Base-by-base conservation (phyloP, 2,113 vertebrate species). In the Echinops telfairi region DNA sequence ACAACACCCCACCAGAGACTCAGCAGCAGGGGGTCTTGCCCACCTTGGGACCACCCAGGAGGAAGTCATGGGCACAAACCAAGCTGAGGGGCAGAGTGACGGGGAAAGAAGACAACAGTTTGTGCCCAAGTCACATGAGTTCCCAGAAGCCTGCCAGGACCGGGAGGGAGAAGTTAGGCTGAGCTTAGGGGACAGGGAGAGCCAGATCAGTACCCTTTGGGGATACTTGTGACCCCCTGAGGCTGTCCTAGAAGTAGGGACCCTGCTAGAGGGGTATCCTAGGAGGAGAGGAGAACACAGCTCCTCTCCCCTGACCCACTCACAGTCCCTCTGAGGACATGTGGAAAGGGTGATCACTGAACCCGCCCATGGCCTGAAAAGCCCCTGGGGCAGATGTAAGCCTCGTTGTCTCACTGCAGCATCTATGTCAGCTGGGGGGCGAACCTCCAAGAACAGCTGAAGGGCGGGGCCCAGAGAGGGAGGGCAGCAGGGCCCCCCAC, bases 401-500 rank as follows among this genome's bases (percentile, higher is more conserved):
- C 31, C 64, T 11, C 5, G 47, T 6, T 53, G 47, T 53, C 47
- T 53, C 47, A 53, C 47, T 53, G 47, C 47, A 53, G 47, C 47
- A 53, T 53, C 47, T 53, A 9, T 53, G 47, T 94, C 81, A 43
- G 83, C 78, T 33, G 7, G 19, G 19, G 33, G 73, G n/a, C 20
- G 43, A 9, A 57, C 36, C 27, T 89, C 90, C 84, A 53, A 29
- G 3, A 40, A 86, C 43, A 58, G 40, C 83, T 85, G 83, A 82
- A 75, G 92, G 86, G 88, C 94, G 93, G 92, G 83, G 87, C 91
- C 95, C 88, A 97, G 92, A 95, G 91, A 92, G 94, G 89, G 53
- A 78, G 84, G 91, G 91, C 96, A 87, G 83, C 86, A 0, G 0
- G n/a, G n/a, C n/a, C n/a, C n/a, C n/a, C 92, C 91, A 92, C 92